Percentiles rank a stretch among this genome's conserved stretches.
phyloP scores from a whole-genome alignment of 1,140 invertebrate species.

The Leptinotarsa undecemlineata region DNA sequence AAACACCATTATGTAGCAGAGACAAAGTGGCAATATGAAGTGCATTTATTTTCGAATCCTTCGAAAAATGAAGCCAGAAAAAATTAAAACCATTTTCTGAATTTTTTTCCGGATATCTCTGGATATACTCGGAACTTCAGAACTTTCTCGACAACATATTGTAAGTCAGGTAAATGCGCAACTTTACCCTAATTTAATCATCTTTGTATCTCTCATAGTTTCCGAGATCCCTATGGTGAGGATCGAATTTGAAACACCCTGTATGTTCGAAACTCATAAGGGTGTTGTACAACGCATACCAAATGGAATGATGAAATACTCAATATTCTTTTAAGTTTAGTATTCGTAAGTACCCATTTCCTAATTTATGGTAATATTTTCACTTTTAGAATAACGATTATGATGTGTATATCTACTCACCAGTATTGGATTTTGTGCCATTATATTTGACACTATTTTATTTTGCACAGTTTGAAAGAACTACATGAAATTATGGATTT shows the following conservation, averaged over 20 bases:
- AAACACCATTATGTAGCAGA: too few relatives aligned
- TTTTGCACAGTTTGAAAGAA: background rate
- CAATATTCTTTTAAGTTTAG: background rate
- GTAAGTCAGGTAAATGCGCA: too few relatives aligned
- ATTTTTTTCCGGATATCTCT: too few relatives aligned
- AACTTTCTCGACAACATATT: too few relatives aligned
- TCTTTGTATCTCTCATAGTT: too few relatives aligned
- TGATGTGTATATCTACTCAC: background rate
- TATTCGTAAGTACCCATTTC: background rate
- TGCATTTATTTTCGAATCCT: too few relatives aligned
- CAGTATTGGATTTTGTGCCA: background rate
- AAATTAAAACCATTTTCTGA: too few relatives aligned
- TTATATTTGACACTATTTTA: background rate
- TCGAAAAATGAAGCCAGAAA: too few relatives aligned
- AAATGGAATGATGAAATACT: background rate
- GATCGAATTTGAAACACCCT: background rate
- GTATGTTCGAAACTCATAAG: background rate
- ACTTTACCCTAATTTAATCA: too few relatives aligned
- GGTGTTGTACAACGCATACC: background rate
- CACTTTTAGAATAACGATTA: background rate
- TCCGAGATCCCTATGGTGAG: too few relatives aligned
- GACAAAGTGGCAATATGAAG: too few relatives aligned
- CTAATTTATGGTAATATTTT: background rate
- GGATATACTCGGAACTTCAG: too few relatives aligned
- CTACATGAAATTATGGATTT: background rate